Evolutionary conservation across 2,113 vertebrate genomes (phyloP).

Genomic region (Casuarius casuarius): DNA sequence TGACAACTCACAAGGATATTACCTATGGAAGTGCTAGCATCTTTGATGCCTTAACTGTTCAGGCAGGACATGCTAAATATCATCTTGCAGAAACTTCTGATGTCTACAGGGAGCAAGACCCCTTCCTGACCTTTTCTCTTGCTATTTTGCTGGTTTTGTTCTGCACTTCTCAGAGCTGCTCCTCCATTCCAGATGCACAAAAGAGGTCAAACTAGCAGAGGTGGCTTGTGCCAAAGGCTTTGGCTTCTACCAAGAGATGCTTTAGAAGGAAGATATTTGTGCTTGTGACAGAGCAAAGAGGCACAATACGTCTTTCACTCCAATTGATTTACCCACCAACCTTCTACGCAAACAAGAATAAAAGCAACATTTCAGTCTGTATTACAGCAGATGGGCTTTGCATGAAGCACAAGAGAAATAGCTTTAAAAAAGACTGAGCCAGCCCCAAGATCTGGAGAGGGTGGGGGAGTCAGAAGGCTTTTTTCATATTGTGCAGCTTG

Average conservation of each 20-base stretch:
- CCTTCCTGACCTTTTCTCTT: conserved; percentile 64
- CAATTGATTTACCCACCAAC: conserved; percentile 57
- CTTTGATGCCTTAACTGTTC: conserved; percentile 56
- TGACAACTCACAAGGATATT: conserved; percentile 25
- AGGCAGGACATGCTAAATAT: conserved; percentile 69
- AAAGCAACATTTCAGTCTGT: conserved; percentile 59
- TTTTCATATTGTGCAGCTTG: neutral
- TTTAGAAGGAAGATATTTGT: conserved; percentile 65
- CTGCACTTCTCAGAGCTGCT: conserved; percentile 51
- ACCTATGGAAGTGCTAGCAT: conserved; percentile 12
- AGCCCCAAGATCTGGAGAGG: conserved; percentile 47
- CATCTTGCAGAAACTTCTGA: conserved; percentile 63
- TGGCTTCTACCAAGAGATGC: conserved; percentile 37
- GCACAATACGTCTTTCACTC: conserved; percentile 44
- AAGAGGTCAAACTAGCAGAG: conserved; percentile 68
- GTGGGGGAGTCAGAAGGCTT: conserved; percentile 8
- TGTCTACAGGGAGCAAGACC: conserved; percentile 66
- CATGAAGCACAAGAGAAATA: conserved; percentile 49
- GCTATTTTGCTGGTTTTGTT: conserved; percentile 61
- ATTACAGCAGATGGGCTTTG: conserved; percentile 68
- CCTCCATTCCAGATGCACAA: conserved; percentile 41
- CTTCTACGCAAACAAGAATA: conserved; percentile 46
- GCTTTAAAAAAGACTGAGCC: conserved; percentile 53
- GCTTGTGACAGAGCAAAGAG: conserved; percentile 48
- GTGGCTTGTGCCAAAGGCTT: conserved; percentile 54